Conservation (phyloP, 2,888 invertebrate genomes). For the Cancer borealis region DNA sequence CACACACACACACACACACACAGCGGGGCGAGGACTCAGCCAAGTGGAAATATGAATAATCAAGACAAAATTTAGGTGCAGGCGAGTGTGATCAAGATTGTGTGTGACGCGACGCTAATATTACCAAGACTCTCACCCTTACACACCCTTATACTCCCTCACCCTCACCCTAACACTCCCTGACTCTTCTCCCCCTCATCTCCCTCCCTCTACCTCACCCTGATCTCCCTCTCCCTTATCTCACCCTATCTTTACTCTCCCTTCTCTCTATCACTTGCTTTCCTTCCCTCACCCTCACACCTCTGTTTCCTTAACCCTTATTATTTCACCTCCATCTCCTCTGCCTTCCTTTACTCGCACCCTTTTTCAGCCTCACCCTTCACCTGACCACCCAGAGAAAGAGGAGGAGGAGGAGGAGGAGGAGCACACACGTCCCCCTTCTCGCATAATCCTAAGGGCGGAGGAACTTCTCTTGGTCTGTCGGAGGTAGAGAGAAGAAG, state of each 20-base stretch:
- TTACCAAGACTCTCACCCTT: constrained; percentile 33
- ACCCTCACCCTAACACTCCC: not conserved
- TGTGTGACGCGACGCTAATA: constrained; percentile 57
- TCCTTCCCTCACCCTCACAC: not conserved
- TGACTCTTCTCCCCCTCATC: not conserved
- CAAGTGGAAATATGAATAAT: constrained; percentile 67
- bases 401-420: not conserved
- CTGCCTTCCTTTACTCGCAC: not conserved
- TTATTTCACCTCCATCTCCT: not conserved
- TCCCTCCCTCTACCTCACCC: not conserved
- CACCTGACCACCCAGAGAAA: not conserved
- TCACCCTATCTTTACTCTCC: not conserved
- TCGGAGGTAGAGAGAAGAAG: constrained; percentile 20
- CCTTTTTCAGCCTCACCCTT: not conserved
- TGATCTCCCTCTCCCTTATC: constrained; percentile 26
- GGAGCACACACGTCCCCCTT: not conserved
- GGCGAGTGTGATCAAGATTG: constrained; percentile 53
- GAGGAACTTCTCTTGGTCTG: not conserved
- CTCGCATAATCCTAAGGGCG: not conserved
- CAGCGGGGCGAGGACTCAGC: constrained; percentile 38
- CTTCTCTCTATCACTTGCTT: not conserved
- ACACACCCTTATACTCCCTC: not conserved
- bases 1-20: constrained; percentile 18
- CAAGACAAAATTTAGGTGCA: constrained; percentile 62
- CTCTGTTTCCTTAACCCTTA: not conserved